These are phyloP conservation scores for Drosophila macrospina DNA, from an alignment of 2,888 invertebrate species.

Conservation along the genomic window DNA sequence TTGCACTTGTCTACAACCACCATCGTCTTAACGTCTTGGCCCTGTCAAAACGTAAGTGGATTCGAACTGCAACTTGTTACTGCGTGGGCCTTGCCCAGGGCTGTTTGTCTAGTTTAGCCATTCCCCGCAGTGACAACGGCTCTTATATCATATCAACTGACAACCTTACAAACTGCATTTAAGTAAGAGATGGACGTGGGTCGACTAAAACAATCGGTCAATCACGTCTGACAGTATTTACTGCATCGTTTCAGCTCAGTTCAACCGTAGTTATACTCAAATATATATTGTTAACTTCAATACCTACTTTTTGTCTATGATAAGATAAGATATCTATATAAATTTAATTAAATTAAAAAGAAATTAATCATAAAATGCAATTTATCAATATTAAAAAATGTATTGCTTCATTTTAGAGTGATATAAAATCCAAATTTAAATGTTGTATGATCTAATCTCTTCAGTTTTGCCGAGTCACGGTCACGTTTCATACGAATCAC, in stretches of 20 bases:
- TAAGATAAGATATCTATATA: too few species aligned
- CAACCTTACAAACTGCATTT: conserved; percentile 22
- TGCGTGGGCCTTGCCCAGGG: conserved; percentile 55
- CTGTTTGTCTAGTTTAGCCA: conserved; percentile 29
- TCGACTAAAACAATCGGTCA: neutral
- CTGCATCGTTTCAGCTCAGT: neutral
- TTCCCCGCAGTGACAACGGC: conserved; percentile 11
- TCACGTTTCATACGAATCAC: conserved; percentile 6
- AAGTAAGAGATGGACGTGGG: conserved; percentile 38
- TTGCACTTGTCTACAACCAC: neutral
- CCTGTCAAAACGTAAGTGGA: conserved; percentile 77
- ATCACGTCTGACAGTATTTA: neutral
- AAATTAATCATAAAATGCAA: too few species aligned
- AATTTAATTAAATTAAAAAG: too few species aligned
- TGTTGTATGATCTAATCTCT: too few species aligned
- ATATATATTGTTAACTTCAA: too few species aligned
- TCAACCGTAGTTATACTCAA: neutral
- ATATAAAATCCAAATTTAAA: too few species aligned
- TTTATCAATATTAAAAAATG: too few species aligned
- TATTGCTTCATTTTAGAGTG: too few species aligned
- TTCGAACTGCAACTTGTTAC: conserved; percentile 27
- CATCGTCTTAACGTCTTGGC: conserved; percentile 19
- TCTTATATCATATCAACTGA: conserved; percentile 36
- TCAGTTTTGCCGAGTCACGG: neutral
- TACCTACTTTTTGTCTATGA: too few species aligned